Evolutionary conservation across 2,113 vertebrate genomes (phyloP).

Genomic region (Nettapus auritus): DNA sequence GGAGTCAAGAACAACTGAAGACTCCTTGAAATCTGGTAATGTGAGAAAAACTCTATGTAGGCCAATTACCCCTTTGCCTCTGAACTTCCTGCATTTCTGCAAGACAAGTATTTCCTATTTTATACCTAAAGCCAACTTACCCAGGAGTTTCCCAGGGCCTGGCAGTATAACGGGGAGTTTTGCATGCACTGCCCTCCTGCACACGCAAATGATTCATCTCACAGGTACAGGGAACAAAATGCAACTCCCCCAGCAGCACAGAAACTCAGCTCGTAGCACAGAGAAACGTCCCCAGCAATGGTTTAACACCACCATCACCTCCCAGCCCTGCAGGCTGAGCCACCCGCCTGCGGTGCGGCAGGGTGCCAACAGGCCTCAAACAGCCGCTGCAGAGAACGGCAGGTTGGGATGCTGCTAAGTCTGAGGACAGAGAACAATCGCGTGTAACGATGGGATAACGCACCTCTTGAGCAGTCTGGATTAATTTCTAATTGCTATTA

Average conservation of each 20-base stretch:
- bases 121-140: background rate
- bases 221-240: fast-evolving
- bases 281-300: background rate
- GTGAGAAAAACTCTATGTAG: background rate
- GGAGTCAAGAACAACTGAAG: background rate
- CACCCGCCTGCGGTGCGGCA: background rate
- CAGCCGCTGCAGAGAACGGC: background rate
- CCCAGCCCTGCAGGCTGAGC: background rate
- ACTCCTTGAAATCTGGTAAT: no score
- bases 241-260: background rate
- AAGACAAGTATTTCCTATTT: background rate
- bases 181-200: no score
- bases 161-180: background rate
- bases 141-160: background rate
- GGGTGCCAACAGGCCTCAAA: background rate
- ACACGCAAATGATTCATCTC: no score
- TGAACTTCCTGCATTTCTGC: background rate
- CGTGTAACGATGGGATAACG: background rate
- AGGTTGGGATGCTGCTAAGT: background rate
- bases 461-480: no score
- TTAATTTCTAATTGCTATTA: no score
- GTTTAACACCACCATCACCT: fast-evolving
- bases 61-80: background rate
- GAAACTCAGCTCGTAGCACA: background rate
- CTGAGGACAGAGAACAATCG: background rate